Evolutionary conservation across 1,140 invertebrate species (phyloP).

Genomic region (Drosophila malerkotliana): DNA sequence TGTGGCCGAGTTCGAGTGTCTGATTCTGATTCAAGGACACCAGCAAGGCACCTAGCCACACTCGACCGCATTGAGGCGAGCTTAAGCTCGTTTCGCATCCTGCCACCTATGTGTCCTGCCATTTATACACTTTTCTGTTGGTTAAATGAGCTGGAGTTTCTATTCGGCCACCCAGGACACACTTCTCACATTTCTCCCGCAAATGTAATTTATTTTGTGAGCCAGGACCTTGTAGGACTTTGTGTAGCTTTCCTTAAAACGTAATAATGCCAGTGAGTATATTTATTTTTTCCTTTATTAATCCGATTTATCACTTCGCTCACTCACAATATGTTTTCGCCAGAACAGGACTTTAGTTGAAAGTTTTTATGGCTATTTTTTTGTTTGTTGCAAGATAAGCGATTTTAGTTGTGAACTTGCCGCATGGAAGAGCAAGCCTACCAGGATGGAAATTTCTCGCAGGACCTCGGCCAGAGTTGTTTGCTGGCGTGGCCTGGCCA

Average conservation of each 20-base stretch:
- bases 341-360: background rate
- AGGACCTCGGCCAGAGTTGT: slow-evolving; percentile 33
- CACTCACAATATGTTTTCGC: background rate
- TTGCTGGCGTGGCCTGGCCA: slow-evolving; percentile 45
- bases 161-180: background rate
- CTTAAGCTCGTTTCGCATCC: slow-evolving; percentile 33
- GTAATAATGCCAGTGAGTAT: background rate
- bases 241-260: background rate
- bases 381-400: slow-evolving; percentile 8
- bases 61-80: slow-evolving; percentile 37
- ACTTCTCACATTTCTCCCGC: background rate
- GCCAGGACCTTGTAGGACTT: background rate
- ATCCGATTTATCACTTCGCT: background rate
- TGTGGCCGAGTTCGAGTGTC: slow-evolving; percentile 41
- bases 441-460: slow-evolving; percentile 42
- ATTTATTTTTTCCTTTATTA: slow-evolving; percentile 1
- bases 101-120: slow-evolving; percentile 34
- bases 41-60: slow-evolving; percentile 16
- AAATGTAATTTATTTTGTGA: slow-evolving; percentile 1
- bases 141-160: slow-evolving; percentile 18
- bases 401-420: slow-evolving; percentile 20
- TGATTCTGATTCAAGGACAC: slow-evolving; percentile 51
- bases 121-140: slow-evolving; percentile 33
- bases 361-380: slow-evolving; percentile 11
- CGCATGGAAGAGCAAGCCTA: slow-evolving; percentile 7